Conservation (phyloP, 2,113 vertebrate genomes). For the Agapornis roseicollis region DNA sequence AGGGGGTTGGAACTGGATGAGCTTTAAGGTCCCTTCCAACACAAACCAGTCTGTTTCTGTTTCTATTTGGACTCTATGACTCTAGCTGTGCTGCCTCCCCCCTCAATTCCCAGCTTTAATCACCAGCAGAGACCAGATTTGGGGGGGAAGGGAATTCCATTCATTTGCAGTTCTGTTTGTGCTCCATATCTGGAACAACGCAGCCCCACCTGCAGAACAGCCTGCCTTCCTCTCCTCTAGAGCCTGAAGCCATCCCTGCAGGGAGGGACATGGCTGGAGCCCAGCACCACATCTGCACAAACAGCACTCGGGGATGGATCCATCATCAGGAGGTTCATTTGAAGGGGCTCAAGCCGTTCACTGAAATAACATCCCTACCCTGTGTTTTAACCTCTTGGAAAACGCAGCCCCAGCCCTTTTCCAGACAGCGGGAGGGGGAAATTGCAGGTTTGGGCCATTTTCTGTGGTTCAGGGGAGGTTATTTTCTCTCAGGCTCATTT, state of each 20-base stretch:
- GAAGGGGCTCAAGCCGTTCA: not conserved
- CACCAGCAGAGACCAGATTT: not conserved
- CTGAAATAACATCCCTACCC: not conserved
- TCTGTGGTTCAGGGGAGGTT: not conserved
- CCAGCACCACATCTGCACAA: not conserved
- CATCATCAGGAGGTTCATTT: not conserved
- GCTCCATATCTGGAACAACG: not conserved
- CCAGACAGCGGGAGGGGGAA: not conserved
- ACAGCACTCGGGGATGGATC: not conserved
- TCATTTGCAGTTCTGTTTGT: not conserved
- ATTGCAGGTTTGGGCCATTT: not conserved
- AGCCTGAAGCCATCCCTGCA: not conserved
- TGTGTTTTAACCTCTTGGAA: conserved; percentile 10
- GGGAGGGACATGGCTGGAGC: not conserved
- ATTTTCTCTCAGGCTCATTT: not conserved
- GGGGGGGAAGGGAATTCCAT: not conserved
- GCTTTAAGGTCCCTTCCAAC: not conserved
- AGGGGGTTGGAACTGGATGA: not conserved
- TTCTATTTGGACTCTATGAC: not conserved
- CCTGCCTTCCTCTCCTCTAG: not conserved
- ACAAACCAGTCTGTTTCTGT: not conserved
- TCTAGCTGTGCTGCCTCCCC: not conserved
- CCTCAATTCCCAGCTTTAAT: not conserved
- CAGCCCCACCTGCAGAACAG: not conserved
- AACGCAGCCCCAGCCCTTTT: not conserved